These are phyloP conservation scores for Microcebus jonahi DNA, from an alignment of 2,113 vertebrate species.

Conservation along the genomic window DNA sequence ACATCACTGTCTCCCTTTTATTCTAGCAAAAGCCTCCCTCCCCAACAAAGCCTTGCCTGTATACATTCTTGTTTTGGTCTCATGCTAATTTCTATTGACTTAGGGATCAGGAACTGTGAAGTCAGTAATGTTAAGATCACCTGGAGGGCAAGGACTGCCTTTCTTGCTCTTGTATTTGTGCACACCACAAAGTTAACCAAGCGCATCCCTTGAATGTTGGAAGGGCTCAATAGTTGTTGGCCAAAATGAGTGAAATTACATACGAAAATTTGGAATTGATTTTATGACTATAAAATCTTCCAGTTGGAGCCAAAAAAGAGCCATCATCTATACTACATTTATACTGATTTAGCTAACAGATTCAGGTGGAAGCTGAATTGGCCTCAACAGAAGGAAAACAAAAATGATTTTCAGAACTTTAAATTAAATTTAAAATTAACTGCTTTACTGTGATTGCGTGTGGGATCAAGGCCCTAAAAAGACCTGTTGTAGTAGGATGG, in stretches of 20 bases:
- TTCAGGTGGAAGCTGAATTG: conserved; percentile 18
- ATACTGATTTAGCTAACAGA: conserved; percentile 39
- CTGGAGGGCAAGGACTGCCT: background rate
- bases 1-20: too few relatives aligned
- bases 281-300: too few relatives aligned
- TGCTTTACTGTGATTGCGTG: background rate
- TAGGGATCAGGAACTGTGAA: too few relatives aligned
- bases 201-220: background rate
- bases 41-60: too few relatives aligned
- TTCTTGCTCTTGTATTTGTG: background rate
- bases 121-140: background rate
- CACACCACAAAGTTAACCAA: background rate
- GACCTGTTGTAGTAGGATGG: background rate
- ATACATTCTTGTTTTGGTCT: too few relatives aligned
- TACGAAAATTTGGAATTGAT: background rate
- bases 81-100: too few relatives aligned
- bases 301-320: background rate
- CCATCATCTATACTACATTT: background rate
- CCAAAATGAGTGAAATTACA: background rate
- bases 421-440: background rate
- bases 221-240: background rate
- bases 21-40: too few relatives aligned
- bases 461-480: background rate
- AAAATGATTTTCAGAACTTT: conserved; percentile 57
- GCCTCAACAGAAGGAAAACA: conserved; percentile 22